Evolutionary conservation across 2,888 invertebrate species (phyloP), one percentile per base, ranked within the genome.

Genomic region (Megastigmus dorsalis): DNA sequence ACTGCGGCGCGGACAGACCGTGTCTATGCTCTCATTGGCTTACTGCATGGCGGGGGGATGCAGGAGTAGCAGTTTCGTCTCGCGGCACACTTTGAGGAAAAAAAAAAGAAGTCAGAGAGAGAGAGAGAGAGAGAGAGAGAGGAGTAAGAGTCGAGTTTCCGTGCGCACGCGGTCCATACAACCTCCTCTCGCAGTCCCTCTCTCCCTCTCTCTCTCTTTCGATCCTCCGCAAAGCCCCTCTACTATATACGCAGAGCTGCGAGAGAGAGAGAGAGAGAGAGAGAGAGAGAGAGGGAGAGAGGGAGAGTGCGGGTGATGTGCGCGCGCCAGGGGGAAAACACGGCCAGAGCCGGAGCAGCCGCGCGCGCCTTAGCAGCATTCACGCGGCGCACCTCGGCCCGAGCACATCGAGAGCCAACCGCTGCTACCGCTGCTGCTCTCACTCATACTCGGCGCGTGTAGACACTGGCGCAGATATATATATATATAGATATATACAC

Each of bases 301-400:
- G n/a, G n/a, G n/a, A n/a, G n/a, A n/a, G n/a, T 70, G 65, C 79
- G 73, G 79, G 80, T 76, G n/a, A n/a, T n/a, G 79, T 67, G 70
- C 67, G 76, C 78, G 76, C 71, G 70, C 75, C 75, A 67, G 76
- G 74, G 74, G 26, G 71, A 77, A 72, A 76, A 76, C 77, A 23
- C 72, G 55, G 75, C 62, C n/a, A n/a, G 48, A 30, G 48, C 28
- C n/a, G 30, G n/a, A 41, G 18, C 73, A 45, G 77, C 78, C 83
- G 81, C 82, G 80, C 81, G 80, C 82, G 74, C 28, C 57, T 50
- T 45, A n/a, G 9, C 83, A 82, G 83, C 86, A 87, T 84, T 87
- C 86, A 85, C 83, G 86, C 83, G 84, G 85, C 83, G 85, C 82
- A 84, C 84, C 80, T 83, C 84, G 83, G 80, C 83, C 82, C 82